phyloP scores from a whole-genome alignment of 2,888 invertebrate genomes.

The Orthonevra nobilis region DNA sequence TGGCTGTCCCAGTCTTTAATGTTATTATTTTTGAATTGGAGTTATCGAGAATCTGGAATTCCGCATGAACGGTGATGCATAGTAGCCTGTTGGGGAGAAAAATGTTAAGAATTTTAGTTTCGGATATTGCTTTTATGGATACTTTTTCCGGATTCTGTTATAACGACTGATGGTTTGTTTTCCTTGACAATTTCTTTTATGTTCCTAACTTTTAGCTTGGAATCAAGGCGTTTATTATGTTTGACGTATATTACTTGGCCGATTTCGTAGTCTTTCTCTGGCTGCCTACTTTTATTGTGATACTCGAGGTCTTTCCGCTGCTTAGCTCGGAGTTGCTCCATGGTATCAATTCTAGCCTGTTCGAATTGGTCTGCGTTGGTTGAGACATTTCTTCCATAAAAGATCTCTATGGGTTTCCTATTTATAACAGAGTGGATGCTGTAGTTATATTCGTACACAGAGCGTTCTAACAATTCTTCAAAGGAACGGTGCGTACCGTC shows the following conservation, averaged over 20 bases:
- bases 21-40: too few relatives aligned
- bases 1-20: too few relatives aligned
- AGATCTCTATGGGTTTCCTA: not conserved
- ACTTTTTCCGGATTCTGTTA: constrained; percentile 1
- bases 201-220: constrained; percentile 3
- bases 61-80: too few relatives aligned
- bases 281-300: not conserved
- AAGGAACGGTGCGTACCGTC: constrained; percentile 14
- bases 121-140: constrained; percentile 4
- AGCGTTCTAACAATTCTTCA: constrained; percentile 24
- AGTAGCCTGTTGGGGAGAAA: constrained; percentile 1
- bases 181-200: constrained; percentile 19
- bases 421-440: constrained; percentile 18
- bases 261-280: not conserved
- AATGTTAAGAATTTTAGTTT: not conserved
- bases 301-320: not conserved
- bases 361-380: not conserved
- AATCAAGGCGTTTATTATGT: constrained; percentile 11
- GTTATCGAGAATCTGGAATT: too few relatives aligned
- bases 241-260: constrained; percentile 4
- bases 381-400: constrained; percentile 1
- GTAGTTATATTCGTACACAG: constrained; percentile 32
- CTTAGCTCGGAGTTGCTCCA: not conserved
- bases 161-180: constrained; percentile 4
- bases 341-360: not conserved